Evolutionary conservation across 1,140 invertebrate genomes (phyloP).

Genomic region (Ganaspis sp.): DNA sequence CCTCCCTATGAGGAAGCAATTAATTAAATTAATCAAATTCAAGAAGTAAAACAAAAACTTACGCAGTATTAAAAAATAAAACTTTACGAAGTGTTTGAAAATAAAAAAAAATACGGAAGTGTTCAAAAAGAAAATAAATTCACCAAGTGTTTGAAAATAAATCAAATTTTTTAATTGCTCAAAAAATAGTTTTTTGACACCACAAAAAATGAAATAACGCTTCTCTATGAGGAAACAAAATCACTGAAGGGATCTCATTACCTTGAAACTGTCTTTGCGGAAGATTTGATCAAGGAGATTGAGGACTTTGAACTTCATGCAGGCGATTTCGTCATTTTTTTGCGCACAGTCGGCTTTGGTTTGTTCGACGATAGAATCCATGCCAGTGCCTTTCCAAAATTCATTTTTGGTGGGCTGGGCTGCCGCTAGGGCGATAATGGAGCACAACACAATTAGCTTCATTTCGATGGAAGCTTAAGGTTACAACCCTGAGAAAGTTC

Average conservation of each 20-base stretch:
- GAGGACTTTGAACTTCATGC: slow-evolving; percentile 88
- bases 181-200: slow-evolving; percentile 10
- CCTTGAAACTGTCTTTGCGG: slow-evolving; percentile 86
- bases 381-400: slow-evolving; percentile 82
- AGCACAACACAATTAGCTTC: slow-evolving; percentile 65
- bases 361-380: slow-evolving; percentile 85
- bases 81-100: no score
- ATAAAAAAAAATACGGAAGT: no score
- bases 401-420: slow-evolving; percentile 80
- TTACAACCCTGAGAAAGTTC: slow-evolving; percentile 44
- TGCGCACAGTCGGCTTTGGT: slow-evolving; percentile 83
- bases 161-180: no score
- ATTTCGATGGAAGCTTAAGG: slow-evolving; percentile 44
- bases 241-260: slow-evolving; percentile 63
- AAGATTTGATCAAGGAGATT: slow-evolving; percentile 86
- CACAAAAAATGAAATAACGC: no score
- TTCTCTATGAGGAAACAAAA: no score
- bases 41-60: no score
- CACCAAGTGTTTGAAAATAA: no score
- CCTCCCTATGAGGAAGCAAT: no score
- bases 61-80: no score
- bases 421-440: slow-evolving; percentile 74
- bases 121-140: no score
- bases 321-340: slow-evolving; percentile 86
- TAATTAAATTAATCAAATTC: no score